Conservation (phyloP, 1,140 invertebrate genomes). For the Drosophila carrolli region DNA sequence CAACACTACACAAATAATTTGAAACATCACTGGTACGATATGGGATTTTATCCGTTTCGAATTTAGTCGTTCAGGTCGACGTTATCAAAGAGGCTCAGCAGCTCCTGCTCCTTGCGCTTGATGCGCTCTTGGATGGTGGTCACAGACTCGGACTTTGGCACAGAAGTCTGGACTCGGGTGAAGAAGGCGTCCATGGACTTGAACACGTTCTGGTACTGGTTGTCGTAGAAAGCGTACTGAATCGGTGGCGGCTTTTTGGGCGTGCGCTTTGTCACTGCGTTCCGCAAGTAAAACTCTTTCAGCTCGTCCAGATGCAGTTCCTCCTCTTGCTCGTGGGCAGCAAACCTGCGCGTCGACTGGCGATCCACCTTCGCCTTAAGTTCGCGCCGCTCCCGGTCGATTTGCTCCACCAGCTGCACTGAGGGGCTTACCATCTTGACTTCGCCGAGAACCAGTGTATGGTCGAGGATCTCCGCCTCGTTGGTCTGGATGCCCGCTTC, state of each 20-base stretch:
- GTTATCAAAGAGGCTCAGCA: conserved; percentile 68
- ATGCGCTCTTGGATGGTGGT: conserved; percentile 67
- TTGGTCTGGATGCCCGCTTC: conserved; percentile 73
- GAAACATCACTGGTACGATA: background rate
- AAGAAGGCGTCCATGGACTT: conserved; percentile 78
- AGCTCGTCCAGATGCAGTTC: conserved; percentile 71
- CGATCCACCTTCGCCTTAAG: conserved; percentile 16
- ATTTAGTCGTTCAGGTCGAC: conserved; percentile 36
- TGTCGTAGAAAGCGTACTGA: conserved; percentile 26
- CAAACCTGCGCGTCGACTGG: conserved; percentile 54
- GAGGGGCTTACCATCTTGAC: conserved; percentile 61
- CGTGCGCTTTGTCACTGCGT: conserved; percentile 55
- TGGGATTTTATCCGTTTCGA: background rate
- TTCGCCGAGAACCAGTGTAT: conserved; percentile 56
- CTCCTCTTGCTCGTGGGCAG: conserved; percentile 52
- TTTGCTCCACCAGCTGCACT: conserved; percentile 29
- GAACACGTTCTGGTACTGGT: conserved; percentile 56
- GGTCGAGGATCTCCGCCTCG: conserved; percentile 70
- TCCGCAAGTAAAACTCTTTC: conserved; percentile 65
- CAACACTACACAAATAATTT: conserved; percentile 34
- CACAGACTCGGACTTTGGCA: conserved; percentile 69
- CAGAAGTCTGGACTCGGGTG: conserved; percentile 23
- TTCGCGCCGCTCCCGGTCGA: conserved; percentile 45
- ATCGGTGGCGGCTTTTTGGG: conserved; percentile 44
- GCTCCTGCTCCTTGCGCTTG: conserved; percentile 69